Evolutionary conservation across 35 echinoderm and acorn worm species (phyloP).

Genomic region (Ptychodera flava): DNA sequence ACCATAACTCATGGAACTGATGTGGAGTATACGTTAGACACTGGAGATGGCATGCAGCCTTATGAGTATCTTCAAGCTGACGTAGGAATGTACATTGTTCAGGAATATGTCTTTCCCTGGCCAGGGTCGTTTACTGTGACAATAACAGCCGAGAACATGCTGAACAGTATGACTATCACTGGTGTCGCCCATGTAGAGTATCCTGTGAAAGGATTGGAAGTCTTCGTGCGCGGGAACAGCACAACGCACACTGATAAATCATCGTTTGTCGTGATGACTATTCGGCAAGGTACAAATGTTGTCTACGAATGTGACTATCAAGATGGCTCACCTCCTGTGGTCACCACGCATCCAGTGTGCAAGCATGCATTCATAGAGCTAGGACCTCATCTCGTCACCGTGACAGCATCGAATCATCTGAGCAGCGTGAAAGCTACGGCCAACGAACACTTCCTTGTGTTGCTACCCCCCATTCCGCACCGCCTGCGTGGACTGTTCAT

Average conservation of each 20-base stretch:
- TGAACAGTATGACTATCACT: slow-evolving; percentile 26
- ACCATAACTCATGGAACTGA: slow-evolving; percentile 50
- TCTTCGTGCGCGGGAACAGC: slow-evolving; percentile 55
- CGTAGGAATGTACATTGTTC: slow-evolving; percentile 26
- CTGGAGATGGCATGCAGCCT: slow-evolving; percentile 51
- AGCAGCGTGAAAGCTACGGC: slow-evolving; percentile 18
- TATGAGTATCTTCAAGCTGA: slow-evolving; percentile 35
- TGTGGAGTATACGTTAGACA: slow-evolving; percentile 32
- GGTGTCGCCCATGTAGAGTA: slow-evolving; percentile 43
- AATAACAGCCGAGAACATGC: slow-evolving; percentile 40
- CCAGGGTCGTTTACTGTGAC: slow-evolving; percentile 49
- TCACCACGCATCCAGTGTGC: slow-evolving; percentile 47
- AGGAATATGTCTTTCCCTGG: slow-evolving; percentile 41
- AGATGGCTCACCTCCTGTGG: slow-evolving; percentile 62
- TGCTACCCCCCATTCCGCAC: slow-evolving; percentile 55
- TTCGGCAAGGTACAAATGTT: slow-evolving; percentile 66
- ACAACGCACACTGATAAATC: slow-evolving; percentile 71
- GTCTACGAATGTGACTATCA: slow-evolving; percentile 59
- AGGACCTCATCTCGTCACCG: slow-evolving; percentile 48
- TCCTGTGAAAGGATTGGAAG: slow-evolving; percentile 36
- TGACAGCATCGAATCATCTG: slow-evolving; percentile 55
- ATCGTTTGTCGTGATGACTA: slow-evolving; percentile 43
- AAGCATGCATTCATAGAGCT: slow-evolving; percentile 74
- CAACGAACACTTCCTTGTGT: slow-evolving; percentile 54
- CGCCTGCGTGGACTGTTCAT: slow-evolving; percentile 35